Percentiles rank a stretch among this genome's conserved stretches.
Evolutionary conservation across 2,797 vertebrate species (phyloP).

Genomic region (Nasua narica): DNA sequence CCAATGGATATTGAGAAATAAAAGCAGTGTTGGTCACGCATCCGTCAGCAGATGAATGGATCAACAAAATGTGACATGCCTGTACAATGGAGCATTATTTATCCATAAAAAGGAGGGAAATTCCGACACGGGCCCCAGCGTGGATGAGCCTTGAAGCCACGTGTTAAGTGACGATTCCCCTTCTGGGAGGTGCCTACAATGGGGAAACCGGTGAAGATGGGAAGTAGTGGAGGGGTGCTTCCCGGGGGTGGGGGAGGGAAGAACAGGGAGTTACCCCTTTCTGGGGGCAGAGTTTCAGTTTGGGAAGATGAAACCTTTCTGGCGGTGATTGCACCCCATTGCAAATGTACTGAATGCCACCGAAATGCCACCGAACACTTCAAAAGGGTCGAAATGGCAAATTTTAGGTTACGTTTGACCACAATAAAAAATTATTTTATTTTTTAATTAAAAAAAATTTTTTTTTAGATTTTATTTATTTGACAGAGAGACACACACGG

Average conservation of each 20-base stretch:
- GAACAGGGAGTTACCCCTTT: fast-evolving
- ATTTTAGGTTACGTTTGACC: not conserved
- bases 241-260: fast-evolving
- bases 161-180: not conserved
- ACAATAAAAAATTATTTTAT: not conserved
- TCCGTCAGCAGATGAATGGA: not conserved
- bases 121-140: not conserved
- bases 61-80: not conserved
- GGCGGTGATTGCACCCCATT: no score
- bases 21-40: not conserved
- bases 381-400: not conserved
- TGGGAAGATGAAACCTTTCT: not conserved
- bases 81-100: not conserved
- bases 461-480: no score
- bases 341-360: not conserved
- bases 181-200: not conserved
- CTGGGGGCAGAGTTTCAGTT: not conserved
- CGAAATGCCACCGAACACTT: not conserved
- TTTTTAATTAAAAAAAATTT: no score
- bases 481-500: no score
- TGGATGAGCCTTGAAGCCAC: not conserved
- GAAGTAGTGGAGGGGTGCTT: not conserved
- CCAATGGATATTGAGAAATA: not conserved
- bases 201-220: not conserved
- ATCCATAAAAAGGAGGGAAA: not conserved